phyloP scores from a whole-genome alignment of 2,113 vertebrate genomes.

The Cathartes aura region DNA sequence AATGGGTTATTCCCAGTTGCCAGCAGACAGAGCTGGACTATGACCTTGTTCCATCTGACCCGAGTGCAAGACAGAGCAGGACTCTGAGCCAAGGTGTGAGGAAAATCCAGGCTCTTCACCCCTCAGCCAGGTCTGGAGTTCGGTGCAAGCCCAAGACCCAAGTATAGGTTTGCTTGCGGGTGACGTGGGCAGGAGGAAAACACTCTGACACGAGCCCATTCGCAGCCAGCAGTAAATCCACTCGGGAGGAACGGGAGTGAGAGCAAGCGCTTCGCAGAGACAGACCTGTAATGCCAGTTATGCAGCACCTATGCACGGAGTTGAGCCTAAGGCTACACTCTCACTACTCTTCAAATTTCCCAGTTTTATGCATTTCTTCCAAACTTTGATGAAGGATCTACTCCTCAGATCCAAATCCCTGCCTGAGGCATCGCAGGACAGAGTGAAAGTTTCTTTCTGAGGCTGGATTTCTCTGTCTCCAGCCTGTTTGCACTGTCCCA shows the following conservation, averaged over 20 bases:
- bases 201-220: neutral
- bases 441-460: constrained; percentile 39
- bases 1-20: neutral
- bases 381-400: constrained; percentile 45
- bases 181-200: neutral
- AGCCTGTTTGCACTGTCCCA: neutral
- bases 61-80: neutral
- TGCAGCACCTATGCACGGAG: neutral
- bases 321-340: constrained; percentile 39
- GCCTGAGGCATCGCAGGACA: neutral
- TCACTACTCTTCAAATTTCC: constrained; percentile 27
- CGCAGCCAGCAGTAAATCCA: neutral
- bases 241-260: neutral
- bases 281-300: constrained; percentile 35
- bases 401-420: constrained; percentile 43
- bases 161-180: neutral
- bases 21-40: neutral
- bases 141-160: neutral
- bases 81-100: accelerated
- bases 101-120: neutral
- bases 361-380: constrained; percentile 22
- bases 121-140: neutral
- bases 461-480: neutral
- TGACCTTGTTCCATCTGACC: neutral
- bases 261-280: neutral